Conservation (phyloP, 2,113 vertebrate species). For the Colius striatus region DNA sequence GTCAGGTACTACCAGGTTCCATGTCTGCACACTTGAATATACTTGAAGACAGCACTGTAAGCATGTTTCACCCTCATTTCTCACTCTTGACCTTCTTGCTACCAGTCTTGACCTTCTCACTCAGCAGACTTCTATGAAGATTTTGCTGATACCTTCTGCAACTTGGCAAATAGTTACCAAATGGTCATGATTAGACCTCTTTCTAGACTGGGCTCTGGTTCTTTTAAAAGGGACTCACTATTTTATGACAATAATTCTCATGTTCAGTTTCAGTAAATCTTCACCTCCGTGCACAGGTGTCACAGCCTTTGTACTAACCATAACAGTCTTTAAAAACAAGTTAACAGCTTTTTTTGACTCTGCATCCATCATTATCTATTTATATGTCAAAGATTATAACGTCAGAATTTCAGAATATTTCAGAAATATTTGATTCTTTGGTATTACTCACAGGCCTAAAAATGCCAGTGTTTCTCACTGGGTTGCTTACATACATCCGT, state of each 20-base stretch:
- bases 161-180: not conserved
- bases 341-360: not conserved
- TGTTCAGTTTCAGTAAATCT: not conserved
- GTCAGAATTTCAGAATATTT: not conserved
- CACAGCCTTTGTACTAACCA: not conserved
- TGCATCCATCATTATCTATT: not conserved
- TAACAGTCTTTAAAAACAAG: not conserved
- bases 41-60: not conserved
- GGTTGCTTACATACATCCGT: not conserved
- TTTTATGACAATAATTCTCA: not conserved
- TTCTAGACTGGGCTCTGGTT: not conserved
- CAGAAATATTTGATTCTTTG: not conserved
- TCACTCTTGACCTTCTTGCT: too few species aligned
- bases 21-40: not conserved
- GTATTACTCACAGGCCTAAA: not conserved
- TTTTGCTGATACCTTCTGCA: not conserved
- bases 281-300: not conserved
- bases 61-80: not conserved
- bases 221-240: not conserved
- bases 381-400: not conserved
- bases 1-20: not conserved
- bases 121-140: not conserved
- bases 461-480: not conserved
- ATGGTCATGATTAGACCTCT: not conserved
- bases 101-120: not conserved